Conservation (phyloP, 2,888 invertebrate genomes). For the Pseudococcus viburni region DNA sequence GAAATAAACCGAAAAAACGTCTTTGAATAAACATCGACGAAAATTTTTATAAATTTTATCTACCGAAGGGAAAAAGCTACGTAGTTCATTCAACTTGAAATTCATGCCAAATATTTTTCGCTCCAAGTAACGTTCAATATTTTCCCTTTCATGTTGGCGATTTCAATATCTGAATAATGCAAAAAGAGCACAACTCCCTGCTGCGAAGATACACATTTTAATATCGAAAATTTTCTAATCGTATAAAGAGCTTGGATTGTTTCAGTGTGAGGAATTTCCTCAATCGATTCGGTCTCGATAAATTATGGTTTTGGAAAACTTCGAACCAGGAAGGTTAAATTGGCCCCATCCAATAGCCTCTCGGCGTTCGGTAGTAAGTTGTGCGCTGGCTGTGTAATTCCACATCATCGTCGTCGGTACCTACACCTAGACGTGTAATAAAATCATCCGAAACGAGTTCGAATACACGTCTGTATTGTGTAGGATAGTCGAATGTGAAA, state of each 20-base stretch:
- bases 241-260: not conserved
- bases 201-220: not conserved
- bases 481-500: slow-evolving; percentile 9
- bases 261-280: not conserved
- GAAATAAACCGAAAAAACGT: not conserved
- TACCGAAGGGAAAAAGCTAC: not conserved
- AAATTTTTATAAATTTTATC: slow-evolving; percentile 1
- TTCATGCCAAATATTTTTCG: slow-evolving; percentile 28
- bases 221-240: not conserved
- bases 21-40: not conserved
- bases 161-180: not conserved
- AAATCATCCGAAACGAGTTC: slow-evolving; percentile 31
- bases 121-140: slow-evolving; percentile 8
- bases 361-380: slow-evolving; percentile 28
- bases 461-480: not conserved
- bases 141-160: slow-evolving; percentile 2
- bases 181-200: not conserved
- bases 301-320: not conserved
- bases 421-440: slow-evolving; percentile 37
- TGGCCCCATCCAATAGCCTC: slow-evolving; percentile 20
- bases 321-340: not conserved
- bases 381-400: slow-evolving; percentile 1
- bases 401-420: slow-evolving; percentile 17
- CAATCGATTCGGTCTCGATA: not conserved
- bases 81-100: slow-evolving; percentile 10